Evolutionary conservation across 2,888 invertebrate species (phyloP).

Genomic region (Adelphocoris suturalis): DNA sequence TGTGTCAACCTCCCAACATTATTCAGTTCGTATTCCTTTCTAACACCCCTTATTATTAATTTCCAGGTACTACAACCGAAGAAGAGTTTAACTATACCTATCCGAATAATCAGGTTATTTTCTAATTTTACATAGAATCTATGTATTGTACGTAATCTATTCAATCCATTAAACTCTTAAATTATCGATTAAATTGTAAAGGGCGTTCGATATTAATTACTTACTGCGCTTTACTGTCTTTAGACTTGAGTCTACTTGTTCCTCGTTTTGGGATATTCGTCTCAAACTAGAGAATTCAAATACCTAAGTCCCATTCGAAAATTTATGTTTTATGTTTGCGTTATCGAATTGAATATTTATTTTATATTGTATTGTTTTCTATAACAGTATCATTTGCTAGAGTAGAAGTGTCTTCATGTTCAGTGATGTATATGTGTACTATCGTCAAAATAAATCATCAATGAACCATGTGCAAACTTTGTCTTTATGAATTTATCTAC

Average conservation of each 20-base stretch:
- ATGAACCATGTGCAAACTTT: background rate
- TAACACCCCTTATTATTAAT: background rate
- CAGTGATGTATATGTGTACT: background rate
- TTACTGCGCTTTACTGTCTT: background rate
- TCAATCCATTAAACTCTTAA: background rate
- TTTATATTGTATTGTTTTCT: constrained; percentile 9
- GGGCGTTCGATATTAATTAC: background rate
- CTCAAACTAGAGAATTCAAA: background rate
- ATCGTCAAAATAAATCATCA: background rate
- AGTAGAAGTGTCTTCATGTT: background rate
- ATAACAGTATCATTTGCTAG: constrained; percentile 6
- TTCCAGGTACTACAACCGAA: constrained; percentile 31
- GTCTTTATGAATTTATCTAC: background rate
- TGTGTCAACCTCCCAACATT: no score
- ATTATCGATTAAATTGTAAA: background rate
- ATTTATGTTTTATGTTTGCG: constrained; percentile 17
- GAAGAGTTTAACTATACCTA: constrained; percentile 24
- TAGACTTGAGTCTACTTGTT: background rate
- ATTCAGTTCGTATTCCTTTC: background rate
- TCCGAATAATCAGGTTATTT: background rate
- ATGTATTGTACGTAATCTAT: background rate
- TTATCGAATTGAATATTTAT: constrained; percentile 32
- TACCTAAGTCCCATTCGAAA: constrained; percentile 5
- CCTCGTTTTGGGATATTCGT: background rate
- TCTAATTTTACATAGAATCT: background rate